A percentile compares a stretch with the other conserved stretches of the same genome.
These are phyloP conservation scores for Crossaster papposus DNA, from an alignment of 53 echinoderm and acorn worm genomes.

Conservation along the genomic window DNA sequence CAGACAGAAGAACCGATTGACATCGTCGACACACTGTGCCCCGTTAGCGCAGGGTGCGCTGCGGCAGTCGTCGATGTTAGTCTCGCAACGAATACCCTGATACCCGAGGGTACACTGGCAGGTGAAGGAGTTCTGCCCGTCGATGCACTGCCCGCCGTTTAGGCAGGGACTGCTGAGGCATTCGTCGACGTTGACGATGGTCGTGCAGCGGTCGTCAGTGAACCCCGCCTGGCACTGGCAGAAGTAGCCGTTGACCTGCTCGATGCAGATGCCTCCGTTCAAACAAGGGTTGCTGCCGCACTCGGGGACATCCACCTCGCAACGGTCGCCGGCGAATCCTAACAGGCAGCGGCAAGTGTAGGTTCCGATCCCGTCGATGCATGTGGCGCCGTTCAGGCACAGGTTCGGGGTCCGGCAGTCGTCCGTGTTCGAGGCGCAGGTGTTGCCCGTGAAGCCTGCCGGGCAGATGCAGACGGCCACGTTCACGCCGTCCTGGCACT, in stretches of 20 bases:
- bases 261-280: constrained; percentile 59
- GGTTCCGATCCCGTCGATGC: constrained; percentile 33
- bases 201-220: constrained; percentile 33
- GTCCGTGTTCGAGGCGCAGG: constrained; percentile 41
- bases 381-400: constrained; percentile 49
- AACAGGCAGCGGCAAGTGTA: constrained; percentile 43
- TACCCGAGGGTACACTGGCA: constrained; percentile 83
- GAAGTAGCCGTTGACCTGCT: constrained; percentile 58
- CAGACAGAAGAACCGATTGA: constrained; percentile 48
- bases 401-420: constrained; percentile 49
- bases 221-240: constrained; percentile 64
- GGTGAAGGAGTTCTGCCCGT: constrained; percentile 66
- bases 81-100: constrained; percentile 71
- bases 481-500: constrained; percentile 46
- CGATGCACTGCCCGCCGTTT: constrained; percentile 79
- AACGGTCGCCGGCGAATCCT: constrained; percentile 43
- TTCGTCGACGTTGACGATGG: constrained; percentile 59
- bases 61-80: constrained; percentile 54
- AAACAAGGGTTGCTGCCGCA: constrained; percentile 58
- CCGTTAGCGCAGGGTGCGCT: constrained; percentile 48
- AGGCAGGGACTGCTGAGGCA: constrained; percentile 78
- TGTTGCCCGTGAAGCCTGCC: constrained; percentile 37
- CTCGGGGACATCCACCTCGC: constrained; percentile 48
- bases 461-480: constrained; percentile 40
- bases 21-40: constrained; percentile 29